Evolutionary conservation across 2,113 vertebrate species (phyloP).

Genomic region (Choloepus hoffmanni): DNA sequence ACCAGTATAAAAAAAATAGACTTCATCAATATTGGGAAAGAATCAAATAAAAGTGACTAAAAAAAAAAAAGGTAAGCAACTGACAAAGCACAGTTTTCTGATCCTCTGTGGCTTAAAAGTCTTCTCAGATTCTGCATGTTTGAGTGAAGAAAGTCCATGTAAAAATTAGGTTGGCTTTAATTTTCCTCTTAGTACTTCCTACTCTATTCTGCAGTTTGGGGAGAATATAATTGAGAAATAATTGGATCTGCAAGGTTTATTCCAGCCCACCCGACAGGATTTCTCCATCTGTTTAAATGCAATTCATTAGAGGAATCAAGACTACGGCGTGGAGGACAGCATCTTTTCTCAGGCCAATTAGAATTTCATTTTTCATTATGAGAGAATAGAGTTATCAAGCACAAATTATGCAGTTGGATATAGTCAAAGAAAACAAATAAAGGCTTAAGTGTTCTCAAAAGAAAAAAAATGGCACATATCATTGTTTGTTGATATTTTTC

Average conservation of each 20-base stretch:
- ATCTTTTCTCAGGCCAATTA: conserved; percentile 41
- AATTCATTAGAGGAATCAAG: conserved; percentile 16
- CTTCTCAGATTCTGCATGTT: background rate
- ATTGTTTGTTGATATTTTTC: background rate
- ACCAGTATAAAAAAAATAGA: background rate
- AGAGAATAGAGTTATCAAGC: background rate
- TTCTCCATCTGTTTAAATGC: background rate
- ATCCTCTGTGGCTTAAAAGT: background rate
- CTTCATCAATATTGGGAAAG: background rate
- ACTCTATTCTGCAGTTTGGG: background rate
- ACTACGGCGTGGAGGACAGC: background rate
- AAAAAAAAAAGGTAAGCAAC: background rate
- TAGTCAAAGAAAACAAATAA: background rate
- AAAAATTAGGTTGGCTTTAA: conserved; percentile 41
- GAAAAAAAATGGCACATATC: background rate
- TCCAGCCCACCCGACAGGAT: background rate
- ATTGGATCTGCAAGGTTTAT: background rate
- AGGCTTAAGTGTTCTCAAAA: background rate
- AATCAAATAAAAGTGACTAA: background rate
- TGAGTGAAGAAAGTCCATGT: background rate
- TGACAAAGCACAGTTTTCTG: background rate
- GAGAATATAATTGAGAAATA: conserved; percentile 15
- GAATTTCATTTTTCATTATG: background rate
- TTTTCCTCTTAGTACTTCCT: background rate
- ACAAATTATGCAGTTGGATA: background rate